These are phyloP conservation scores for Emydocephalus ijimae DNA, from an alignment of 2,113 vertebrate genomes.

Conservation along the genomic window DNA sequence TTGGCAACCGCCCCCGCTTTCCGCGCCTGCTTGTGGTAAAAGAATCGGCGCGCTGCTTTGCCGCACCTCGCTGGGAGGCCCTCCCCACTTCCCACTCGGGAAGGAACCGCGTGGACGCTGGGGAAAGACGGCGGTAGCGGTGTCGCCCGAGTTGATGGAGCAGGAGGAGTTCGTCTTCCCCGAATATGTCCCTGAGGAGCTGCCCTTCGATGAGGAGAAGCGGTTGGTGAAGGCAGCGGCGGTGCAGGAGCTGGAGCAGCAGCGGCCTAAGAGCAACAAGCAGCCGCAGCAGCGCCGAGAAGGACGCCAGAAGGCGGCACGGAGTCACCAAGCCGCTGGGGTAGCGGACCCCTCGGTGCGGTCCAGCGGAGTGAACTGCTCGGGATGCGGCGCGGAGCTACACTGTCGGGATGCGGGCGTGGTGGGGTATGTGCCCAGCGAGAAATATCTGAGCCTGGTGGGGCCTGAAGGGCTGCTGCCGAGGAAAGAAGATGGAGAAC, in stretches of 20 bases:
- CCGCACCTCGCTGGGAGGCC: neutral
- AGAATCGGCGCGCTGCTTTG: too few species aligned
- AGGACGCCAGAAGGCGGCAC: rapidly evolving
- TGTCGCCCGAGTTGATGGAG: neutral
- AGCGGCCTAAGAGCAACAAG: neutral
- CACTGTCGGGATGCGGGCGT: slow-evolving; percentile 69
- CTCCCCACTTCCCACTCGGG: neutral
- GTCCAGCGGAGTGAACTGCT: slow-evolving; percentile 70
- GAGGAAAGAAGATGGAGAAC: slow-evolving; percentile 21
- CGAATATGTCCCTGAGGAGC: slow-evolving; percentile 59
- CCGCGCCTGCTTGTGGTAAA: neutral
- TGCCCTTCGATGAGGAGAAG: neutral
- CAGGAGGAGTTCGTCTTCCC: slow-evolving; percentile 77
- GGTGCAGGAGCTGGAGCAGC: neutral
- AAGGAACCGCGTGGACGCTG: neutral
- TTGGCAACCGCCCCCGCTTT: neutral
- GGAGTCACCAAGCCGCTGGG: neutral
- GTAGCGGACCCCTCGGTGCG: slow-evolving; percentile 56
- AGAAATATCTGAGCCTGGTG: slow-evolving; percentile 71
- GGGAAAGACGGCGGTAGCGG: slow-evolving; percentile 37
- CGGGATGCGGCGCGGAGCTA: slow-evolving; percentile 83
- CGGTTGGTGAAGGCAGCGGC: neutral
- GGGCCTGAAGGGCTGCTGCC: neutral
- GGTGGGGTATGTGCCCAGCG: slow-evolving; percentile 81
- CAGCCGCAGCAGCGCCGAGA: neutral